Conservation (phyloP, 1,140 invertebrate genomes). For the Calosoma granatense region DNA sequence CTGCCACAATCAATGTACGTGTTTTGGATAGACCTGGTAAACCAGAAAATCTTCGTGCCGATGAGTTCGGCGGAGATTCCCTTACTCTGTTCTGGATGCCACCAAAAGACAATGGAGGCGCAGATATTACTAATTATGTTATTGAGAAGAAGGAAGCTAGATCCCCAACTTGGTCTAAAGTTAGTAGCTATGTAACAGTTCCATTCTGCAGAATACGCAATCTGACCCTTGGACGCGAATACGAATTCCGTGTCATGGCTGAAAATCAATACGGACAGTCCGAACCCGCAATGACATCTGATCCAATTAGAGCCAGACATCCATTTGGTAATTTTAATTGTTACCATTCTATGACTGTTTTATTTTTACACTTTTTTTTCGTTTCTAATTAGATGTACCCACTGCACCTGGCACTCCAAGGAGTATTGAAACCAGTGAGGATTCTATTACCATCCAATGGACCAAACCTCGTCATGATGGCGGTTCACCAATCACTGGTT, state of each 20-base stretch:
- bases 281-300: constrained; percentile 77
- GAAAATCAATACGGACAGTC: constrained; percentile 95
- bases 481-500: constrained; percentile 82
- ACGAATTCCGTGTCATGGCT: constrained; percentile 96
- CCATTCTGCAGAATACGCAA: constrained; percentile 84
- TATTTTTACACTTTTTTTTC: neutral
- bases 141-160: constrained; percentile 87
- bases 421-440: constrained; percentile 78
- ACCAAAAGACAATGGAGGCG: constrained; percentile 91
- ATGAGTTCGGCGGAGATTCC: constrained; percentile 91
- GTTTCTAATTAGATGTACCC: constrained; percentile 56
- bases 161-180: constrained; percentile 75
- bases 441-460: constrained; percentile 91
- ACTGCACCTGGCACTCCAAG: constrained; percentile 80
- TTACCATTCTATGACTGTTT: neutral
- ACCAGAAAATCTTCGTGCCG: constrained; percentile 77
- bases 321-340: constrained; percentile 59
- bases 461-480: constrained; percentile 88
- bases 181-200: constrained; percentile 84
- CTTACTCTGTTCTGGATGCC: constrained; percentile 93
- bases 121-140: constrained; percentile 92
- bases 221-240: constrained; percentile 78
- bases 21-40: constrained; percentile 84
- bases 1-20: constrained; percentile 85
- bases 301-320: constrained; percentile 88